Conservation (phyloP, 2,797 vertebrate species). For the Acridotheres tristis region DNA sequence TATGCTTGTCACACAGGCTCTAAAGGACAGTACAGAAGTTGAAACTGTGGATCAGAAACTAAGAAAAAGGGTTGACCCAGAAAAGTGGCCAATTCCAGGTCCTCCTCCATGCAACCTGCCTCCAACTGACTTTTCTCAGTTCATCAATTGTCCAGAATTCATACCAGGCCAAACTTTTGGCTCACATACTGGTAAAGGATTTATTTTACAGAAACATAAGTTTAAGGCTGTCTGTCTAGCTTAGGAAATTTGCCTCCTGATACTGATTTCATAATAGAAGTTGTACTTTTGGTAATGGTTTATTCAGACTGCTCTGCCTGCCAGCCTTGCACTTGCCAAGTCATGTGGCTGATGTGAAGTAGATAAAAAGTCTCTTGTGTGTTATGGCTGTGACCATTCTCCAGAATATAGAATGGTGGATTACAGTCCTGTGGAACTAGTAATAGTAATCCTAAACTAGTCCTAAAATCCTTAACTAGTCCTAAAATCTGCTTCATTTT, state of each 20-base stretch:
- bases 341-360: neutral
- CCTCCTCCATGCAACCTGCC: conserved; percentile 78
- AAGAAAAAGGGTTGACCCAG: conserved; percentile 88
- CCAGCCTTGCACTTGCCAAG: neutral
- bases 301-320: neutral
- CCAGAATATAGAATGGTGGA: neutral
- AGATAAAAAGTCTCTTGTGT: neutral
- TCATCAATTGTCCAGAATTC: conserved; percentile 91
- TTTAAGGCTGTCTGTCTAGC: neutral
- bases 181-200: conserved; percentile 77
- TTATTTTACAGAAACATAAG: conserved; percentile 35
- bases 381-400: neutral
- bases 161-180: conserved; percentile 86
- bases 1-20: conserved; percentile 78
- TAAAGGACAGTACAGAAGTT: conserved; percentile 92
- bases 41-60: conserved; percentile 89
- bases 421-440: neutral
- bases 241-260: conserved; percentile 4
- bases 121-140: conserved; percentile 88
- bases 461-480: neutral
- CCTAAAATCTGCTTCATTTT: neutral
- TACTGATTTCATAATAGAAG: neutral
- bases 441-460: neutral
- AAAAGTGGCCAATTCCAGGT: conserved; percentile 91
- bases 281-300: neutral